Conservation (phyloP, 37 sponge, comb jelly and placozoan species). For the Chondrilla cf. caribensis region DNA sequence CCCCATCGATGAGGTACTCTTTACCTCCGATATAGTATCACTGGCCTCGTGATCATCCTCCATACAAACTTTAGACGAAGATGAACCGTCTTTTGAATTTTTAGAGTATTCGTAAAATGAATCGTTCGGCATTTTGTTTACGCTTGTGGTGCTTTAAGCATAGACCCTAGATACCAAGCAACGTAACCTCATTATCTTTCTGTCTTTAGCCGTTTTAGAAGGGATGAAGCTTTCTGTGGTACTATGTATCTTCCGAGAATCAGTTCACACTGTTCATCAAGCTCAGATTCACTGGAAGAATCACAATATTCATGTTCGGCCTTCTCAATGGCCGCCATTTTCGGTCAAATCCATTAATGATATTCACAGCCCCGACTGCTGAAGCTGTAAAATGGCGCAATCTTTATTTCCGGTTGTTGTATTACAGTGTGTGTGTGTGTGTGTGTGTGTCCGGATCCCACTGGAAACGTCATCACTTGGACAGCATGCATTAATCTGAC, state of each 20-base stretch:
- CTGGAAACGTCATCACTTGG: no score
- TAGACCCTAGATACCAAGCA: no score
- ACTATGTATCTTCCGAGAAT: not conserved
- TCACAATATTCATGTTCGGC: not conserved
- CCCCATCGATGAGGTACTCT: slow-evolving; percentile 49
- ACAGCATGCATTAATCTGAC: no score
- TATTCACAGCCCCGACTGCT: not conserved
- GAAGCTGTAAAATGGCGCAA: no score
- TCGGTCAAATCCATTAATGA: not conserved
- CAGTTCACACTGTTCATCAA: not conserved
- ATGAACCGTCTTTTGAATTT: slow-evolving; percentile 21
- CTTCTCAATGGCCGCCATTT: not conserved
- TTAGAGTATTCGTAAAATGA: not conserved
- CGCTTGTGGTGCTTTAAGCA: not conserved
- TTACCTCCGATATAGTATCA: slow-evolving; percentile 58
- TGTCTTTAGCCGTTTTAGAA: slow-evolving; percentile 18
- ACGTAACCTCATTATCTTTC: slow-evolving; percentile 41
- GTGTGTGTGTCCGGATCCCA: no score
- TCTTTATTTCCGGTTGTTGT: not conserved
- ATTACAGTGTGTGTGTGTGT: no score
- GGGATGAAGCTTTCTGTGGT: not conserved
- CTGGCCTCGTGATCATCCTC: slow-evolving; percentile 41
- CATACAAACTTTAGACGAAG: not conserved
- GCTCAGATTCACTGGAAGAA: slow-evolving; percentile 49
- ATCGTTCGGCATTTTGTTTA: not conserved